Evolutionary conservation across 2,113 vertebrate genomes (phyloP).

Genomic region (Megalops atlanticus): DNA sequence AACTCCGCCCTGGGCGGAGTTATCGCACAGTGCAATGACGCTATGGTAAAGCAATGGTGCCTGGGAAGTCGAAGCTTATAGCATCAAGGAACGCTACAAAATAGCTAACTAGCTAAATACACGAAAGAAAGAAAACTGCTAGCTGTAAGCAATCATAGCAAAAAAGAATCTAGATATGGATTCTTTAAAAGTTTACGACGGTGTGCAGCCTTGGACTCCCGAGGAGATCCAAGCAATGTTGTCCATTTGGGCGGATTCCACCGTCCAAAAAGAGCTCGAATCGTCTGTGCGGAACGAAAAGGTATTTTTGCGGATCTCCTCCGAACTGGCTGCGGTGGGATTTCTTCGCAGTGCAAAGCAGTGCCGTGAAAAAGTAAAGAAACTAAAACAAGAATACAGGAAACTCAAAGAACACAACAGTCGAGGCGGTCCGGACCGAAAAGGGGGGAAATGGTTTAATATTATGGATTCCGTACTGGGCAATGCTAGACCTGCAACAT

Average conservation of each 20-base stretch:
- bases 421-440: not conserved
- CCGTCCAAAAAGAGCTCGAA: constrained; percentile 33
- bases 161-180: not conserved
- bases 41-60: not conserved
- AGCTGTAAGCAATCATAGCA: not conserved
- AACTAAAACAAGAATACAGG: constrained; percentile 47
- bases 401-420: constrained; percentile 38
- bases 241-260: constrained; percentile 25
- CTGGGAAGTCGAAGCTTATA: too few species aligned
- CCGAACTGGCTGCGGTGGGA: constrained; percentile 19
- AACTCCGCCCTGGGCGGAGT: not conserved
- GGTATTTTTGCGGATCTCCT: constrained; percentile 30
- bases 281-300: constrained; percentile 22
- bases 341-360: constrained; percentile 37
- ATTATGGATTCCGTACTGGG: constrained; percentile 37
- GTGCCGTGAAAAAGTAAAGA: constrained; percentile 46
- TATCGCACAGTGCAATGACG: not conserved
- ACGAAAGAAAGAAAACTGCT: not conserved
- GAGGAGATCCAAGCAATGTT: constrained; percentile 27
- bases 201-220: constrained; percentile 13
- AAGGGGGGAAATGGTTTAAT: constrained; percentile 36
- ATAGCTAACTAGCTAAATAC: not conserved
- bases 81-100: too few species aligned
- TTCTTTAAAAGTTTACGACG: not conserved
- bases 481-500: not conserved